Conservation (phyloP, 2,113 vertebrate species). For the Aptenodytes forsteri region DNA sequence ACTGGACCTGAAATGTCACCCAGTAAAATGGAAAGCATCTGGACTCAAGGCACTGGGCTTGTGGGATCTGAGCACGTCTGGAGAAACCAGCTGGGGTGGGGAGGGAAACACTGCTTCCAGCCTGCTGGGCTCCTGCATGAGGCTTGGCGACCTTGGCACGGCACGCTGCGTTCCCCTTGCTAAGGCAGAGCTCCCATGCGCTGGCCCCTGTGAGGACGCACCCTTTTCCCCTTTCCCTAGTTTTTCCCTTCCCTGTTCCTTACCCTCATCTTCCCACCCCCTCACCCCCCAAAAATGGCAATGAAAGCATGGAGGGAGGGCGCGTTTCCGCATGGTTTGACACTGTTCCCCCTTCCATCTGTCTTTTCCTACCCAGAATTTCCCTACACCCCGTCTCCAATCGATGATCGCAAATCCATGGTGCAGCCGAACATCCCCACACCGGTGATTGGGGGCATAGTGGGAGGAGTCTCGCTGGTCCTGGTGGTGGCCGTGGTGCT, state of each 20-base stretch:
- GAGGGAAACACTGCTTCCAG: conserved; percentile 13
- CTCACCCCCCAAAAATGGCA: background rate
- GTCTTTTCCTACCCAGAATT: conserved; percentile 99
- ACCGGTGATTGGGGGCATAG: conserved; percentile 88
- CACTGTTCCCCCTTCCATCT: conserved; percentile 92
- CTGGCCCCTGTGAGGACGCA: background rate
- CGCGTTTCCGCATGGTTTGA: conserved; percentile 86
- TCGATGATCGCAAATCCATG: conserved; percentile 68
- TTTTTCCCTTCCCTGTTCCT: conserved; percentile 77
- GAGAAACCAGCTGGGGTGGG: background rate
- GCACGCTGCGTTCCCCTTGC: background rate
- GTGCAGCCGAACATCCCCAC: conserved; percentile 78
- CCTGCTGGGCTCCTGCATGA: conserved; percentile 39
- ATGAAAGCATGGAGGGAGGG: conserved; percentile 67
- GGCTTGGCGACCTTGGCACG: conserved; percentile 29
- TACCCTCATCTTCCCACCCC: conserved; percentile 72
- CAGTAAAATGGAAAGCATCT: background rate
- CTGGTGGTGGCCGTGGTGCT: conserved; percentile 83
- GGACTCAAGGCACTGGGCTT: background rate
- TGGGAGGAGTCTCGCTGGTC: conserved; percentile 87
- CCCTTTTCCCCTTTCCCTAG: conserved; percentile 66
- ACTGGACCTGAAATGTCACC: background rate
- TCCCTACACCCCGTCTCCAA: conserved; percentile 84
- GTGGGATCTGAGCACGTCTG: background rate
- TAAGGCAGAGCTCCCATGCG: background rate